Base-by-base conservation (phyloP, 2,797 vertebrate species). In the Decapterus maruadsi region DNA sequence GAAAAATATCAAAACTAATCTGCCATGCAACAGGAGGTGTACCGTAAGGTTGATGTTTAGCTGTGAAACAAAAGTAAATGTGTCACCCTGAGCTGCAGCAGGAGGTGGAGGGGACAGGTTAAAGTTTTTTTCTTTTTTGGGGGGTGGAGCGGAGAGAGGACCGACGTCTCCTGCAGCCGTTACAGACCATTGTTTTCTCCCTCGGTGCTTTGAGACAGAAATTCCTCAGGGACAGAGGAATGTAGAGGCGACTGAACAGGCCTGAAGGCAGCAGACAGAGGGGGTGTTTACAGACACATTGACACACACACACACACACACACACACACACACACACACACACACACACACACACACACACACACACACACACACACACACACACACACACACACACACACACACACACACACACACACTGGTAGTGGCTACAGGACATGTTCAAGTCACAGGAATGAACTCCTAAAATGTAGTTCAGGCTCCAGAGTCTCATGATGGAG, bases 201-300 rank as follows among this genome's bases (percentile, higher is more conserved):
- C 26, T 20, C 26, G 48, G 31, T 4, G 55, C 55, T 70, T 80
- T 20, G 46, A 81, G 71, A 17, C 55, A 43, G 43, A 54, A 63
- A 89, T 81, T 90, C 85, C 70, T 85, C 6, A 1, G 10, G 38
- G 68, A 42, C 17, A 17, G 43, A 91, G 83, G 90, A 87, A 89
- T 88, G 87, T 59, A 14, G 70, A 78, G n/a, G 54, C 53, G 55
- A 72, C 14, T 75, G n/a, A 73, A 68, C 72, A 74, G 34, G 36
- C 75, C 85, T 57, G 64, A 42, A 69, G 78, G 79, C 56, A 9
- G 36, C n/a, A 8, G 12, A 62, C 8, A 1, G 22, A 46, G 29
- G 31, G 8, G 46, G 20, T 77, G 80, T 81, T 83, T 74, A 69
- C 64, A 38, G 26, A 26, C 26, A 26, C 64, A n/a, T n/a, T n/a